These are phyloP conservation scores for Phataginus tricuspis DNA, from an alignment of 2,797 vertebrate species.

Conservation along the genomic window DNA sequence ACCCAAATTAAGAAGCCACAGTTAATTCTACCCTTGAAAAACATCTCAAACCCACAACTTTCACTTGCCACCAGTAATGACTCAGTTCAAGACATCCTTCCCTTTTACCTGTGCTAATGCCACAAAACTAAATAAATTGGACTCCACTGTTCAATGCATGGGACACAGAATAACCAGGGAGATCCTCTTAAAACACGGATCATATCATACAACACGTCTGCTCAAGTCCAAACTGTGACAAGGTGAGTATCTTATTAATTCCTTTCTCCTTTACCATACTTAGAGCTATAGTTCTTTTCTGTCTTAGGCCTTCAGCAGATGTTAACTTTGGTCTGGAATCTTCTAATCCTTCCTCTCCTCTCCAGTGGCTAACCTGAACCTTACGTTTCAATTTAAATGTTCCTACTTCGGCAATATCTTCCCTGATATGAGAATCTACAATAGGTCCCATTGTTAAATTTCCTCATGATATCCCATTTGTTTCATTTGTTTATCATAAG, in stretches of 20 bases:
- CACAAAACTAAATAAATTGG: not conserved
- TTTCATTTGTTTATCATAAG: not conserved
- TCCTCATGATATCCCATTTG: not conserved
- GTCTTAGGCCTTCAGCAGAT: not conserved
- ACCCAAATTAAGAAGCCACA: conserved; percentile 20
- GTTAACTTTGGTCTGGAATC: not conserved
- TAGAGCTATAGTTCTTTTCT: not conserved
- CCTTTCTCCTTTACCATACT: not conserved
- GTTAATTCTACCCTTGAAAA: not conserved
- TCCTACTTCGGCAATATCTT: not conserved
- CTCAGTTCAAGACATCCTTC: not conserved
- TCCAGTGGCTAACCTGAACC: not conserved
- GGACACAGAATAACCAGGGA: not conserved
- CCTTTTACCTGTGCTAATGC: not conserved
- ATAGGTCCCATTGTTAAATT: not conserved
- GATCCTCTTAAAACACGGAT: not conserved
- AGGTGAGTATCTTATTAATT: not conserved
- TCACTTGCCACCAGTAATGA: not conserved
- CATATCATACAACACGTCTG: not conserved
- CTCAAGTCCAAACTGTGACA: not conserved
- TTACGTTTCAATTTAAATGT: not conserved
- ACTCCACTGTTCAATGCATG: not conserved
- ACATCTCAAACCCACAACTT: not conserved
- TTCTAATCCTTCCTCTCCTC: not conserved
- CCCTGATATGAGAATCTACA: not conserved